Percentiles rank a stretch among this genome's conserved stretches.
Evolutionary conservation across 2,113 vertebrate species (phyloP).

Genomic region (Hyaena hyaena): DNA sequence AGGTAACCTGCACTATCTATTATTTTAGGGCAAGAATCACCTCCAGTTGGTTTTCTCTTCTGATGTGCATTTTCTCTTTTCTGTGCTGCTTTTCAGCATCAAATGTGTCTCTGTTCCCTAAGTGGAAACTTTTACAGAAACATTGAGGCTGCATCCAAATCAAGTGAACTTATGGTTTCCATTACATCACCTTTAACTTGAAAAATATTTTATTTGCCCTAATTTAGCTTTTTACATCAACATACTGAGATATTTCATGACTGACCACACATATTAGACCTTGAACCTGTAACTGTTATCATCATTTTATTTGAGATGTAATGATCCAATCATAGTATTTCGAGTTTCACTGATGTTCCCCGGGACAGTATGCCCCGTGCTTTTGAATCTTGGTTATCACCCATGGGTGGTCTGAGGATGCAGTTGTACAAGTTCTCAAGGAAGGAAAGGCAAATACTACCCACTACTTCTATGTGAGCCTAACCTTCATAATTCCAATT

Average conservation of each 20-base stretch:
- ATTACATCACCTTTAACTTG: not conserved
- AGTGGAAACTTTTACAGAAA: not conserved
- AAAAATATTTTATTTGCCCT: not conserved
- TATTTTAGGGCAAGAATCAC: not conserved
- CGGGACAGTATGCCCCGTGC: not conserved
- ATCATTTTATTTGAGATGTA: not conserved
- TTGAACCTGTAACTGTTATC: not conserved
- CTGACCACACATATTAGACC: not conserved
- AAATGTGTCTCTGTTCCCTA: not conserved
- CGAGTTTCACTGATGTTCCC: not conserved
- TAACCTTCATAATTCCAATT: not conserved
- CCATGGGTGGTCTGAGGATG: not conserved
- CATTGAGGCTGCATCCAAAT: not conserved
- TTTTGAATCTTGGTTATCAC: conserved; percentile 17
- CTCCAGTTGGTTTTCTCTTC: not conserved
- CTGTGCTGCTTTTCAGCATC: not conserved
- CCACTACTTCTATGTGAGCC: not conserved
- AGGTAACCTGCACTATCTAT: accelerated
- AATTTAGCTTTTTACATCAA: not conserved
- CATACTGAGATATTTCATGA: not conserved
- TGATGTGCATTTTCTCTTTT: not conserved
- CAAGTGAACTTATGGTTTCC: not conserved
- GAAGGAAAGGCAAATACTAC: not conserved
- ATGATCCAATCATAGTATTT: not conserved
- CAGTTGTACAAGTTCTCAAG: not conserved